Evolutionary conservation across 1,140 invertebrate genomes (phyloP).

Genomic region (Microvelia longipes): DNA sequence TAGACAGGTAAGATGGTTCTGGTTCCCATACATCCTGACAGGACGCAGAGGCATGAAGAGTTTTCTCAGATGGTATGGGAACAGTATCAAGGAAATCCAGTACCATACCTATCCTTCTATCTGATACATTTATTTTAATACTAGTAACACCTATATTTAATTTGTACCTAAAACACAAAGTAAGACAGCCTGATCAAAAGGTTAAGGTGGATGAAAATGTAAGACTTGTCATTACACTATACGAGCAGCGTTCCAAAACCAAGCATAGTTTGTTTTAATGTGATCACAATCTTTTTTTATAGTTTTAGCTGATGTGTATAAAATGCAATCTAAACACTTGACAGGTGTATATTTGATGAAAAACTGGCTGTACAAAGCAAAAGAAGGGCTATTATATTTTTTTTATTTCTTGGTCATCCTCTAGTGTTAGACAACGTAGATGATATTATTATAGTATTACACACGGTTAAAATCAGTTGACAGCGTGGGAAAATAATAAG

Average conservation of each 20-base stretch:
- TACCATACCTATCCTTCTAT: conserved; percentile 47
- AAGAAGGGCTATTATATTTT: too few species aligned
- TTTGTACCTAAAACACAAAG: conserved; percentile 46
- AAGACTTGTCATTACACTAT: not conserved
- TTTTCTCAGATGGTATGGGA: conserved; percentile 35
- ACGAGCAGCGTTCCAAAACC: not conserved
- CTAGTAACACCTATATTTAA: conserved; percentile 54
- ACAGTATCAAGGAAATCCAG: conserved; percentile 53
- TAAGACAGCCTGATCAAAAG: conserved; percentile 14
- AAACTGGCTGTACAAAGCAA: too few species aligned
- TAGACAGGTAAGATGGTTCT: conserved; percentile 4
- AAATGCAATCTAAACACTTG: too few species aligned
- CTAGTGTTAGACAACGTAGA: too few species aligned
- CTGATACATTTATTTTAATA: conserved; percentile 62
- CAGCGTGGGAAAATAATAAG: too few species aligned
- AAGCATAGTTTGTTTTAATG: too few species aligned
- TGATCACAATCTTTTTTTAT: too few species aligned
- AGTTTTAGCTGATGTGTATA: too few species aligned
- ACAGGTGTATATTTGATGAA: too few species aligned
- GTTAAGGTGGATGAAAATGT: conserved; percentile 10
- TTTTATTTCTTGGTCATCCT: too few species aligned
- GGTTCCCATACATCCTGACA: conserved; percentile 8
- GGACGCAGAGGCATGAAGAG: conserved; percentile 17
- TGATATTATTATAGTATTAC: too few species aligned
- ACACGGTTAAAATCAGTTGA: too few species aligned